Percentiles rank a stretch among this genome's conserved stretches.
Conservation (phyloP, 2,888 invertebrate genomes). For the Nipponacmea schrenckii region DNA sequence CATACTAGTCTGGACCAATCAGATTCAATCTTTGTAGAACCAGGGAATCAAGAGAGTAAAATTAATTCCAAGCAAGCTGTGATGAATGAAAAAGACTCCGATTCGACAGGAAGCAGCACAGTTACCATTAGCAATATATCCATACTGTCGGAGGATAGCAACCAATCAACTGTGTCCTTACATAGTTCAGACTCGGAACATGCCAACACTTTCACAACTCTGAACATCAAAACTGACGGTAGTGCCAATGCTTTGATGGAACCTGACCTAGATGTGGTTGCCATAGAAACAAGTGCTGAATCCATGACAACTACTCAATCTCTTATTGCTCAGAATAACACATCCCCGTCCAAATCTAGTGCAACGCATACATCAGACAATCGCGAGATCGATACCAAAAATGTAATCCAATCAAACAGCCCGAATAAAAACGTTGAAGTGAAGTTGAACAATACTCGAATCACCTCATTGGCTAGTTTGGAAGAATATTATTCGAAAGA, state of each 20-base stretch:
- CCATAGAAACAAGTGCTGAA: neutral
- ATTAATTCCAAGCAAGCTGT: neutral
- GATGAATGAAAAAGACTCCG: neutral
- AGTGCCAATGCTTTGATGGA: neutral
- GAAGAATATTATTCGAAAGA: conserved; percentile 73
- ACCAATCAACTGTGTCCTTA: conserved; percentile 50
- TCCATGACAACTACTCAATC: neutral
- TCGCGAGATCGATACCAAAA: neutral
- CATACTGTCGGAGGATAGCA: conserved; percentile 55
- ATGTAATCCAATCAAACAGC: neutral
- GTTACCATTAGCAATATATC: neutral
- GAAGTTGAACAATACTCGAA: conserved; percentile 35
- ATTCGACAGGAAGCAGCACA: conserved; percentile 12
- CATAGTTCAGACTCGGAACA: conserved; percentile 55
- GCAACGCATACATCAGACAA: neutral
- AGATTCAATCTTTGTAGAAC: neutral
- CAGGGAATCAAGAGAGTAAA: neutral
- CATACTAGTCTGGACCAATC: neutral
- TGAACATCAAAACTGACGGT: neutral
- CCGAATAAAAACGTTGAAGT: neutral
- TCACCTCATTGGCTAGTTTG: conserved; percentile 46
- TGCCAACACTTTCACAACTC: conserved; percentile 37
- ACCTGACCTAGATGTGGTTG: neutral
- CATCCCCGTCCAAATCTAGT: neutral
- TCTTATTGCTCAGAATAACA: neutral